Percentiles rank a stretch among this genome's conserved stretches.
Evolutionary conservation across 2,113 vertebrate species (phyloP).

Genomic region (Megalops atlanticus): DNA sequence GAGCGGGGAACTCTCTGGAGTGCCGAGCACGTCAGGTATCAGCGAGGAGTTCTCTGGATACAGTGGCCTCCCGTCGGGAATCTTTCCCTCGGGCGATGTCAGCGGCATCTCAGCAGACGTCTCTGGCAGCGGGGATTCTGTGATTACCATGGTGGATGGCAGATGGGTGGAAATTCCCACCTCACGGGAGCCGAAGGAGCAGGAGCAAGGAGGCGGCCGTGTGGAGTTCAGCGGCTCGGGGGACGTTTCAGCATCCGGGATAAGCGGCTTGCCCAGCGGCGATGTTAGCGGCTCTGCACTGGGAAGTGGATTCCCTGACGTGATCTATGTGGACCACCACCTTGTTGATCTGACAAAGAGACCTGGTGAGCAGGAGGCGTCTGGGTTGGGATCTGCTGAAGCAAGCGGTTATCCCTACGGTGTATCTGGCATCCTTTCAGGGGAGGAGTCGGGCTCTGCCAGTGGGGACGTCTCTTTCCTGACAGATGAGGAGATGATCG

Average conservation of each 20-base stretch:
- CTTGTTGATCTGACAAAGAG: conserved; percentile 70
- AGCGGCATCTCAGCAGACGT: conserved; percentile 61
- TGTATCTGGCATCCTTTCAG: conserved; percentile 65
- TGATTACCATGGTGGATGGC: conserved; percentile 71
- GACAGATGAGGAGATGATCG: conserved; percentile 63
- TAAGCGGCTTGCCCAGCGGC: conserved; percentile 47
- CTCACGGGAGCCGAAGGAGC: conserved; percentile 45
- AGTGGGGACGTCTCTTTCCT: conserved; percentile 73
- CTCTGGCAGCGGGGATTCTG: conserved; percentile 59
- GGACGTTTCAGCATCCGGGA: conserved; percentile 67
- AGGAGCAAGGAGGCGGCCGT: conserved; percentile 72
- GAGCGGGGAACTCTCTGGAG: conserved; percentile 55
- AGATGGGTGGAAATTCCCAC: conserved; percentile 66
- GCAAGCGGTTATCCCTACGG: conserved; percentile 70
- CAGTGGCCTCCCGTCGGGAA: conserved; percentile 72
- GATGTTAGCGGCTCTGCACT: conserved; percentile 53
- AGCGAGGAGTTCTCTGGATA: conserved; percentile 56
- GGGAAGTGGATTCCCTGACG: conserved; percentile 62
- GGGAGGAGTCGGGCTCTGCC: conserved; percentile 62
- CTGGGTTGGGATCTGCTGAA: conserved; percentile 65
- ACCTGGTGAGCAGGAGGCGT: conserved; percentile 74
- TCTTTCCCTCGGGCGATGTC: conserved; percentile 52
- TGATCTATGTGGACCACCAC: conserved; percentile 75
- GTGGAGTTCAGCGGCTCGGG: conserved; percentile 75
- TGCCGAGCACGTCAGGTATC: conserved; percentile 48